Base-by-base conservation (phyloP, 1,140 invertebrate species). In the Drosophila cardini region DNA sequence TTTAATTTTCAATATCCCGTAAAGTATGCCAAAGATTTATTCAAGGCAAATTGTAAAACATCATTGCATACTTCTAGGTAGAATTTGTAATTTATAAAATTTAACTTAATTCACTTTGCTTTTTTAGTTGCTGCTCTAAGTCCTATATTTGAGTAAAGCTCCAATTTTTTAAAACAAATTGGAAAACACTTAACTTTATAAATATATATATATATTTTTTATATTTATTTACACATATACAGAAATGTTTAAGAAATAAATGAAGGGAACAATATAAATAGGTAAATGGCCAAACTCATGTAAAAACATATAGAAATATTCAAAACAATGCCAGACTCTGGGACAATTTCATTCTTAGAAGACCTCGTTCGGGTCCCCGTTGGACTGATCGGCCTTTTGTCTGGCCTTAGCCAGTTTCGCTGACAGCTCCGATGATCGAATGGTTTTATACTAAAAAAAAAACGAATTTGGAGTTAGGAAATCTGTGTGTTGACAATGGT, bases 351-450 rank as follows among this genome's bases (percentile, higher is more conserved):
- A 26, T 26, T 4, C 18, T 48, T 85, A 91, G 43, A 91, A 91
- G 2, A 91, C 67, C 50, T 91, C 90, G 42, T 91, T 75, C 1
- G 61, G 71, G 69, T 87, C 62, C 11, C 64, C 73, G 46, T 71
- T 78, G 5, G 83, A 48, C 34, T 90, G 80, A 55, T 95, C 94
- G 15, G 93, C 94, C 91, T 94, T 95, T 90, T 94, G 94, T 11
- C 95, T 93, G 32, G 94, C 94, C 82, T 94, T 94, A 16, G 94
- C 94, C 62, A 96, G 92, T 81, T 96, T 95, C 58, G 93, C 94
- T 67, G 94, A 93, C 30, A 96, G 91, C 91, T 96, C 95, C 32
- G 94, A 95, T 1, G 94, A 94, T 8, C 95, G 93, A 4, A 94
- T 93, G 0, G 94, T 95, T 89, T 95, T 95, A 91, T 94, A 95